Evolutionary conservation across 1,140 invertebrate species (phyloP).

Genomic region (Armadillidium nasatum): DNA sequence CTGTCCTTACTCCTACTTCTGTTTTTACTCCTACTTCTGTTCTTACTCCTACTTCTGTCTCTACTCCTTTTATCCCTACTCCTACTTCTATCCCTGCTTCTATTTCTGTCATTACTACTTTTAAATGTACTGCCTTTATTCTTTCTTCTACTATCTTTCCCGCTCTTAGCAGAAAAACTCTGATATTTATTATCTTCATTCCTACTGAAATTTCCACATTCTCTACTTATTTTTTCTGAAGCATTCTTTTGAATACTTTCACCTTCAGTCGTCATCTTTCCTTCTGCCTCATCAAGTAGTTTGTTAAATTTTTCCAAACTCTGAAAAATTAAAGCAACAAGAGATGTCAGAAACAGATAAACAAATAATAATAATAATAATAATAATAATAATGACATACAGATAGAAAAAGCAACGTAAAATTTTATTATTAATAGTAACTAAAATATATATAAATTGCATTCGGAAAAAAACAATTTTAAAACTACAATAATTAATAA

Average conservation of each 20-base stretch:
- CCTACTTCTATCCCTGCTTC: constrained; percentile 36
- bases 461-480: too few relatives aligned
- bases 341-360: too few relatives aligned
- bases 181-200: constrained; percentile 8
- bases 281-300: constrained; percentile 51
- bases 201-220: constrained; percentile 22
- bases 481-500: too few relatives aligned
- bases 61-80: constrained; percentile 45
- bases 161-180: background rate
- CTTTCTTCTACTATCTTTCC: constrained; percentile 12
- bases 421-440: too few relatives aligned
- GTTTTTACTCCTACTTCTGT: constrained; percentile 50
- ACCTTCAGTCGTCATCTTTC: constrained; percentile 24
- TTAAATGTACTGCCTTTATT: constrained; percentile 24
- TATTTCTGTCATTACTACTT: constrained; percentile 30
- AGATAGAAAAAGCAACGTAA: too few relatives aligned
- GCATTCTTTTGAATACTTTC: constrained; percentile 37
- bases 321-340: constrained; percentile 26
- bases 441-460: too few relatives aligned
- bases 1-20: too few relatives aligned
- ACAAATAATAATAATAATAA: too few relatives aligned
- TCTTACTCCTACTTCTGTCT: constrained; percentile 26
- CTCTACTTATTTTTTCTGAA: constrained; percentile 35
- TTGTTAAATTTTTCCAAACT: constrained; percentile 43
- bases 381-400: too few relatives aligned